Percentiles rank a stretch among this genome's conserved stretches.
These are phyloP conservation scores for Osedax frankpressi DNA, from an alignment of 2,888 invertebrate species.

Conservation along the genomic window DNA sequence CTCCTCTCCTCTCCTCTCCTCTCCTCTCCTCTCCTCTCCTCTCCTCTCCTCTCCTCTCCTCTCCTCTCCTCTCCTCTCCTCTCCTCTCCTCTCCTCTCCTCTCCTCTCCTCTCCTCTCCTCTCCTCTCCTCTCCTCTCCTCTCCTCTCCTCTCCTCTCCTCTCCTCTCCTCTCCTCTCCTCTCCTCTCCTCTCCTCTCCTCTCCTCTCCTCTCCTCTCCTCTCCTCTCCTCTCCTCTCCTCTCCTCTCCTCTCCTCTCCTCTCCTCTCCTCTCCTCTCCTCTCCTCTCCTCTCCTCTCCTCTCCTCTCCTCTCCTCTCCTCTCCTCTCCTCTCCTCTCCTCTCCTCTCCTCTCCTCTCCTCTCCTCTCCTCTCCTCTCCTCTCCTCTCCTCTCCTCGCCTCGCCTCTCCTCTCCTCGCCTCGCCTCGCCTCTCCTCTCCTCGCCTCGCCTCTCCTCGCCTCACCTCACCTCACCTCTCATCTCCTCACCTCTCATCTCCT, in stretches of 20 bases:
- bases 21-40: not conserved
- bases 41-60: not conserved
- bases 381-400: no score
- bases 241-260: not conserved
- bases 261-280: not conserved
- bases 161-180: not conserved
- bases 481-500: not conserved
- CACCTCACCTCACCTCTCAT: not conserved
- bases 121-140: not conserved
- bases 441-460: no score
- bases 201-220: not conserved
- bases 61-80: not conserved
- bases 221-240: not conserved
- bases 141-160: not conserved
- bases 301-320: not conserved
- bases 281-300: not conserved
- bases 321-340: not conserved
- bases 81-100: not conserved
- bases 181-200: not conserved
- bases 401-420: no score
- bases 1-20: not conserved
- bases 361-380: not conserved
- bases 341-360: not conserved
- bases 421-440: no score
- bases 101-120: not conserved